Conservation (phyloP, 2,113 vertebrate genomes). For the Cyprinodon brontotheroides region DNA sequence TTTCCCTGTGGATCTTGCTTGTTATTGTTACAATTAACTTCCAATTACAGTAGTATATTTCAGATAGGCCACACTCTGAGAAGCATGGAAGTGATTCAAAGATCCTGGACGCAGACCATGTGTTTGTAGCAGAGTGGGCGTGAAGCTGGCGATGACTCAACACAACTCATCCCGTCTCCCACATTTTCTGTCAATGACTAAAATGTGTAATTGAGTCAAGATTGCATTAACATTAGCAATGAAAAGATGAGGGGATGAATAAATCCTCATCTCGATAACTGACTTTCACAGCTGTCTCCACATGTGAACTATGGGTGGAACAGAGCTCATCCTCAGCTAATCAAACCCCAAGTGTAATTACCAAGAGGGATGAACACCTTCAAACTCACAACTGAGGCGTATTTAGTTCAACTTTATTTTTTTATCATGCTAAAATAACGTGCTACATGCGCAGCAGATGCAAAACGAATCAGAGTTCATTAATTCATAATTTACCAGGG, state of each 20-base stretch:
- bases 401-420: background rate
- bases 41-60: background rate
- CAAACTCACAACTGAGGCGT: background rate
- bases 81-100: constrained; percentile 18
- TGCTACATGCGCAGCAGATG: background rate
- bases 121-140: constrained; percentile 33
- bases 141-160: constrained; percentile 16
- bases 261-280: constrained; percentile 6
- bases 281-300: constrained; percentile 20
- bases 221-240: constrained; percentile 23
- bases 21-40: background rate
- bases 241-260: constrained; percentile 21
- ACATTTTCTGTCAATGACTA: constrained; percentile 24
- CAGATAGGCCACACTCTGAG: constrained; percentile 9
- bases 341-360: constrained; percentile 24
- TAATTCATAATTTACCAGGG: background rate
- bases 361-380: background rate
- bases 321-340: constrained; percentile 13
- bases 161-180: constrained; percentile 27
- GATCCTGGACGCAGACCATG: constrained; percentile 22
- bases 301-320: background rate
- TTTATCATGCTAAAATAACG: background rate
- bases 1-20: background rate
- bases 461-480: background rate
- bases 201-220: constrained; percentile 22